These are phyloP conservation scores for Malacoraja senta DNA, from an alignment of 2,797 vertebrate genomes.

Conservation along the genomic window DNA sequence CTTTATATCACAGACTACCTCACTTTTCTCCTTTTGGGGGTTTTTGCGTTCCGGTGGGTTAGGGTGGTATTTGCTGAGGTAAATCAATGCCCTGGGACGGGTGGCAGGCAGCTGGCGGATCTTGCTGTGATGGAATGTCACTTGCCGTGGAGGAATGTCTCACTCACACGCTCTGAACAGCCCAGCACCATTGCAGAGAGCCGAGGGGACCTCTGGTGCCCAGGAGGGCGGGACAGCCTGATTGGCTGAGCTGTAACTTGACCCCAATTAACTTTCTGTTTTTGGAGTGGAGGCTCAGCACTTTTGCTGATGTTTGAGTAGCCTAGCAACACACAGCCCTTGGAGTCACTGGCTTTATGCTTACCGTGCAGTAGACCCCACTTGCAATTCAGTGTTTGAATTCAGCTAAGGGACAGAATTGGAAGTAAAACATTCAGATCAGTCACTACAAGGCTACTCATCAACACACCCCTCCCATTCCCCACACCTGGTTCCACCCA, in stretches of 20 bases:
- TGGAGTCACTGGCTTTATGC: background rate
- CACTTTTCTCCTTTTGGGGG: too few relatives aligned
- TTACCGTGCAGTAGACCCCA: background rate
- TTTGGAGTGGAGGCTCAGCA: background rate
- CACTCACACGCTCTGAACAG: background rate
- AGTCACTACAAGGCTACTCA: too few relatives aligned
- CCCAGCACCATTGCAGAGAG: background rate
- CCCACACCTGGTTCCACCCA: too few relatives aligned
- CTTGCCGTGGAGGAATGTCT: background rate
- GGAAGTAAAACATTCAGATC: background rate
- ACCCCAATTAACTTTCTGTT: background rate
- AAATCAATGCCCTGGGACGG: too few relatives aligned
- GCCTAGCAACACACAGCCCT: conserved; percentile 5
- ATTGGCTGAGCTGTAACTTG: background rate
- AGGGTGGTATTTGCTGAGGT: background rate
- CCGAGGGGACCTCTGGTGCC: background rate
- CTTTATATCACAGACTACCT: background rate
- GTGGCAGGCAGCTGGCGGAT: background rate
- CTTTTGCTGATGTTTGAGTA: conserved; percentile 16
- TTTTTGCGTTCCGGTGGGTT: background rate
- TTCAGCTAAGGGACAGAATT: background rate
- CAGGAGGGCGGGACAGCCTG: background rate
- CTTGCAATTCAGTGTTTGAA: background rate
- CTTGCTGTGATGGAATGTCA: background rate
- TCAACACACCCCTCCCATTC: too few relatives aligned